These are phyloP conservation scores for Chrysolophus pictus DNA, from an alignment of 2,797 vertebrate species.

Conservation along the genomic window DNA sequence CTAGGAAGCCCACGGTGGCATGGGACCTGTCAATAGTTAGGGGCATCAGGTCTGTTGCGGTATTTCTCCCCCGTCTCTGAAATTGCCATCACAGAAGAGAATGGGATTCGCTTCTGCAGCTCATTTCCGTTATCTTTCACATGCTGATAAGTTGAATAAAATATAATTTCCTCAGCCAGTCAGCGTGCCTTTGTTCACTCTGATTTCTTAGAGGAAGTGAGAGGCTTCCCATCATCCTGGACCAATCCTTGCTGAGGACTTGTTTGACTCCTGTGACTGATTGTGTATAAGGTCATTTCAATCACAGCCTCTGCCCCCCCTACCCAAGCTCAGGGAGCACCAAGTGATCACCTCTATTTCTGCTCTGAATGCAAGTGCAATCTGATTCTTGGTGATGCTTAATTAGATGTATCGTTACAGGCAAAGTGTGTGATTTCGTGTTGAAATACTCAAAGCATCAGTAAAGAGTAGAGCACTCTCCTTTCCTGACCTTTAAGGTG, in stretches of 20 bases:
- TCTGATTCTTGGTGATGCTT: neutral
- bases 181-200: neutral
- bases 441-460: neutral
- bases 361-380: neutral
- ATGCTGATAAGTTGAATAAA: constrained; percentile 50
- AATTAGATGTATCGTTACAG: neutral
- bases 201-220: constrained; percentile 18
- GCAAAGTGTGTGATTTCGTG: neutral
- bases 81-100: neutral
- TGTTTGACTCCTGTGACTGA: constrained; percentile 24
- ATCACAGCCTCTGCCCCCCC: neutral
- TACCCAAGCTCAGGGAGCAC: neutral
- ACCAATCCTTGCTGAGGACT: neutral
- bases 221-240: neutral
- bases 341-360: neutral
- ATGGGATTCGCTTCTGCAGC: neutral
- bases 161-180: constrained; percentile 38
- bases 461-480: neutral
- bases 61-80: neutral
- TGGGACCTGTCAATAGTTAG: rapidly evolving
- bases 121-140: constrained; percentile 41
- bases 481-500: neutral
- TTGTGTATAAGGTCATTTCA: constrained; percentile 25
- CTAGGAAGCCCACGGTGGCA: neutral
- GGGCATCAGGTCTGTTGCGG: neutral